Evolutionary conservation across 1,140 invertebrate genomes (phyloP), one percentile per base, ranked within the genome.

Genomic region (Cotesia chilonis): DNA sequence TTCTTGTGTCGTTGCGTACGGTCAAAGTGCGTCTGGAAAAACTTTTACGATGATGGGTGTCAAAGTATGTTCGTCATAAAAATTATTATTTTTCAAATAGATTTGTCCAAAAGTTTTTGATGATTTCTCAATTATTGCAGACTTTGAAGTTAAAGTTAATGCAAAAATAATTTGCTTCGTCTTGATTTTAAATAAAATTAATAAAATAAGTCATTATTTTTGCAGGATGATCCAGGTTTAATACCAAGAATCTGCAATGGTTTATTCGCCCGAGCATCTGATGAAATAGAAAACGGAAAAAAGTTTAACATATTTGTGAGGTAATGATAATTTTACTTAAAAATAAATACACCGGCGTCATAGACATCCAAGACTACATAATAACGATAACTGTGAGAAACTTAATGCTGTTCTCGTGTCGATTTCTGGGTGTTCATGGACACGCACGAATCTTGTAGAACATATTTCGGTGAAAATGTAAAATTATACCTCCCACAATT

Each of bases 1-100:
- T 75, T 88, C 90, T 7, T 92, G 91, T 79, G 87, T 92, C 20
- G 87, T 94, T 75, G 92, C 93, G 4, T 94, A 94, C 78, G 93
- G 93, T n/a, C 93, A 94, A 82, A 94, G 92, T 76, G 91, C 92
- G 0, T 91, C 92, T 0, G 93, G 93, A 12, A 94, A 94, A 82
- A 94, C 93, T 0, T 91, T 92, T 78, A 94, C 93, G 0, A 94
- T 94, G 92, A 89, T 92, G 87, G 92, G 92, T 5, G 85, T 86
- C 17, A 85, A 88, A 76, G 88, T 87, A 77, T 61, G 14, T 57
- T 59, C 38, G 12, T 35, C 41, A 9, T 57, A 55, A 38, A 41
- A 68, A 14, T 28, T 28, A 28, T 28, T 28, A 28, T 28, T 28
- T 28, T 28, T 28, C 28, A 28, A 28, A 28, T 28, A 28, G 28